These are phyloP conservation scores for Monoplex corrugatus DNA, from an alignment of 2,888 invertebrate species.

Conservation along the genomic window DNA sequence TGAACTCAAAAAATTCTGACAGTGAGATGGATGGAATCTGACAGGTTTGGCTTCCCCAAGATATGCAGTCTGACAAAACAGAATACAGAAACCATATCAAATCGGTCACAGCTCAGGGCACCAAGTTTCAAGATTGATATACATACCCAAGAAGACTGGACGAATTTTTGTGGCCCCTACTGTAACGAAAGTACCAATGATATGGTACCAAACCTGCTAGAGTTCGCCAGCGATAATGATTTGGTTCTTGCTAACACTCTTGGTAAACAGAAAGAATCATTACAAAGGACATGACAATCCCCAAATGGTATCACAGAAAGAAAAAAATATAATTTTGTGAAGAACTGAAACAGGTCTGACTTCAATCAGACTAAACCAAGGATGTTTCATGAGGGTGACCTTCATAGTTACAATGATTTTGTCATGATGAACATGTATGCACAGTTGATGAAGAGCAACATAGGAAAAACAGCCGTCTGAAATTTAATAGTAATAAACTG, in stretches of 20 bases:
- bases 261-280: background rate
- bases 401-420: background rate
- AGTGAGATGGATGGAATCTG: too few species aligned
- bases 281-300: background rate
- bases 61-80: too few species aligned
- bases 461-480: background rate
- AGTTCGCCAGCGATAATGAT: conserved; percentile 13
- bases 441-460: background rate
- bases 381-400: background rate
- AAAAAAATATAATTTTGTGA: background rate
- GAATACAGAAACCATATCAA: too few species aligned
- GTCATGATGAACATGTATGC: background rate
- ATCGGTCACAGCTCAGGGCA: too few species aligned
- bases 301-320: background rate
- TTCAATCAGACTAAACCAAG: background rate
- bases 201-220: background rate
- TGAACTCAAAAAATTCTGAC: too few species aligned
- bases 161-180: background rate
- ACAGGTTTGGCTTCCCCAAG: too few species aligned
- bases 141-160: background rate
- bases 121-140: too few species aligned
- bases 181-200: background rate
- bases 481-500: too few species aligned
- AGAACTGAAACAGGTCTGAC: background rate
- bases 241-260: background rate